These are phyloP conservation scores for Cryptomyrus ogoouensis DNA, from an alignment of 2,113 vertebrate genomes.

Conservation along the genomic window DNA sequence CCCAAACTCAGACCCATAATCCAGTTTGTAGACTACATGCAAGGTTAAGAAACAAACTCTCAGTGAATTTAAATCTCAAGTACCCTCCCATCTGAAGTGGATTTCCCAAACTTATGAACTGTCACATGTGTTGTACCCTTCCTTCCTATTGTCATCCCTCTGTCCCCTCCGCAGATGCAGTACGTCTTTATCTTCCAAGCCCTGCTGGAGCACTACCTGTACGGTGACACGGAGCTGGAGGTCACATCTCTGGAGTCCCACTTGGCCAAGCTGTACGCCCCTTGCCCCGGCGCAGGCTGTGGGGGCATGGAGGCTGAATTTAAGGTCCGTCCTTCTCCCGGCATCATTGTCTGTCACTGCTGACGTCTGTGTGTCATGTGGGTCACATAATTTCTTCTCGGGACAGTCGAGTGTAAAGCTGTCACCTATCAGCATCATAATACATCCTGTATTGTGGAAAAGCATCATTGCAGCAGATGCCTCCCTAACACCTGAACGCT, in stretches of 20 bases:
- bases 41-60: not conserved
- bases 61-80: no score
- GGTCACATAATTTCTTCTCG: not conserved
- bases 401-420: not conserved
- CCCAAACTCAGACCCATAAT: not conserved
- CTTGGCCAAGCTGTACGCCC: constrained; percentile 89
- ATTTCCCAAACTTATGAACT: not conserved
- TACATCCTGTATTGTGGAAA: not conserved
- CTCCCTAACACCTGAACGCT: not conserved
- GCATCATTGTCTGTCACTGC: not conserved
- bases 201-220: constrained; percentile 92
- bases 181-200: constrained; percentile 99
- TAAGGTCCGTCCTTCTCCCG: constrained; percentile 64
- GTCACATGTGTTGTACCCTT: not conserved
- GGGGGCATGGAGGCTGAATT: constrained; percentile 93
- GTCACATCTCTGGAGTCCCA: constrained; percentile 94
- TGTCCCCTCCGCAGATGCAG: constrained; percentile 78
- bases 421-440: not conserved
- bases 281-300: constrained; percentile 82
- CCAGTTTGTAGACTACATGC: not conserved
- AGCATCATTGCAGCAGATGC: no score
- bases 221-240: constrained; percentile 95
- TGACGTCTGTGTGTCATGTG: not conserved
- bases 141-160: not conserved
- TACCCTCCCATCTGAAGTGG: not conserved